phyloP scores from a whole-genome alignment of 2,888 invertebrate genomes.

The Anarsia innoxiella region DNA sequence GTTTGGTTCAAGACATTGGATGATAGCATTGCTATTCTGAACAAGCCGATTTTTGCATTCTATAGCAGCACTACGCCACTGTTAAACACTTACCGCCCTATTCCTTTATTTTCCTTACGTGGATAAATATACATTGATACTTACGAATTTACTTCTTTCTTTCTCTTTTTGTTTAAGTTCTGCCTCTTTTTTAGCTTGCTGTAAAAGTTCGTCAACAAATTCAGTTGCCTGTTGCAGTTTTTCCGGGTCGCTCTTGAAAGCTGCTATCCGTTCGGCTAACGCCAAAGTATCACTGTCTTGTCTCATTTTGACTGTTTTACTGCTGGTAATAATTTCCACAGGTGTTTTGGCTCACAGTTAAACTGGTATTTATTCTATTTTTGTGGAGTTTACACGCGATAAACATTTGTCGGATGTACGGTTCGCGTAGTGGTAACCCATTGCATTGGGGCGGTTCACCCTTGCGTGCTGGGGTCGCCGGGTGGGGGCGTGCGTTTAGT shows the following conservation, averaged over 20 bases:
- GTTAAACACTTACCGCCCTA: slow-evolving; percentile 69
- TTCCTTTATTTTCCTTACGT: slow-evolving; percentile 55
- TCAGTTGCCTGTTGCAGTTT: slow-evolving; percentile 74
- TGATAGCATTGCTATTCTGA: slow-evolving; percentile 44
- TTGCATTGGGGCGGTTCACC: slow-evolving; percentile 26
- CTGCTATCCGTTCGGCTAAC: slow-evolving; percentile 67
- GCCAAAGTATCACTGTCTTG: slow-evolving; percentile 51
- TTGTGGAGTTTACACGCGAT: too few species aligned
- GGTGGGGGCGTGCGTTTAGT: slow-evolving; percentile 35
- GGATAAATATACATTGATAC: slow-evolving; percentile 70
- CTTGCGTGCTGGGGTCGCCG: slow-evolving; percentile 26
- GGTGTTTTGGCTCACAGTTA: slow-evolving; percentile 21
- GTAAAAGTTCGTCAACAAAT: slow-evolving; percentile 77
- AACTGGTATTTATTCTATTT: too few species aligned
- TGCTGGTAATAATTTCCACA: slow-evolving; percentile 13
- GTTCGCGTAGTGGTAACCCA: slow-evolving; percentile 18
- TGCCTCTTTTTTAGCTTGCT: slow-evolving; percentile 76
- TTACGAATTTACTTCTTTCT: slow-evolving; percentile 75
- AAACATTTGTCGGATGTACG: slow-evolving; percentile 17
- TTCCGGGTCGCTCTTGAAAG: slow-evolving; percentile 76
- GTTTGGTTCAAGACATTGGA: slow-evolving; percentile 16
- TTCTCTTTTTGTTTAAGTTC: slow-evolving; percentile 73
- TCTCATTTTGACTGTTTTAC: slow-evolving; percentile 43
- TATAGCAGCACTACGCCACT: slow-evolving; percentile 50
- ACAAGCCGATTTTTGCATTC: slow-evolving; percentile 57